Conservation (phyloP, 2,888 invertebrate species). For the Drosophila prolongata region DNA sequence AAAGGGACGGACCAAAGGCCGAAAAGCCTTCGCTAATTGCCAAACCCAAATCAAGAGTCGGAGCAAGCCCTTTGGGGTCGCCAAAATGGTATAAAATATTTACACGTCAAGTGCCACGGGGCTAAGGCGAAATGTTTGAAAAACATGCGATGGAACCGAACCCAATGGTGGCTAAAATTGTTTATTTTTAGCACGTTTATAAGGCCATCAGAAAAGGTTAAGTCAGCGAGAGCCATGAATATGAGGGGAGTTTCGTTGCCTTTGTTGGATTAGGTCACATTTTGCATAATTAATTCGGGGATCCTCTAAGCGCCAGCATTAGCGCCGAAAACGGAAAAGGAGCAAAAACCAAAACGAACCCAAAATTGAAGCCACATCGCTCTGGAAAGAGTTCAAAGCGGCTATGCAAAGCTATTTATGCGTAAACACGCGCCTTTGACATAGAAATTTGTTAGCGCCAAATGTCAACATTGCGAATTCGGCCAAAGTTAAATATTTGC, state of each 20-base stretch:
- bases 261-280: slow-evolving; percentile 70
- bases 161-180: slow-evolving; percentile 58
- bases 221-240: slow-evolving; percentile 56
- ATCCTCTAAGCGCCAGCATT: slow-evolving; percentile 31
- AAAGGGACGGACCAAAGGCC: slow-evolving; percentile 33
- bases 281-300: slow-evolving; percentile 74
- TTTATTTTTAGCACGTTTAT: slow-evolving; percentile 79
- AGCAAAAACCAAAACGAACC: slow-evolving; percentile 8
- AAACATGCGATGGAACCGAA: slow-evolving; percentile 49
- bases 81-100: slow-evolving; percentile 69
- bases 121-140: slow-evolving; percentile 52
- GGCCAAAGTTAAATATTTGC: slow-evolving; percentile 70
- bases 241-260: slow-evolving; percentile 29
- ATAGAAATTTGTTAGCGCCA: slow-evolving; percentile 49
- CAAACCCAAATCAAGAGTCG: slow-evolving; percentile 65
- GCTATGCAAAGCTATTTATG: slow-evolving; percentile 66
- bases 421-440: slow-evolving; percentile 69
- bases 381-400: slow-evolving; percentile 55
- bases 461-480: slow-evolving; percentile 65
- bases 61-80: slow-evolving; percentile 12
- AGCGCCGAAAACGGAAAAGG: slow-evolving; percentile 5
- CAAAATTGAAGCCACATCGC: slow-evolving; percentile 6
- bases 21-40: slow-evolving; percentile 63
- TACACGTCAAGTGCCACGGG: slow-evolving; percentile 68
- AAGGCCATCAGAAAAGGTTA: slow-evolving; percentile 73